Conservation (phyloP, 2,113 vertebrate genomes). For the Callionymus lyra region DNA sequence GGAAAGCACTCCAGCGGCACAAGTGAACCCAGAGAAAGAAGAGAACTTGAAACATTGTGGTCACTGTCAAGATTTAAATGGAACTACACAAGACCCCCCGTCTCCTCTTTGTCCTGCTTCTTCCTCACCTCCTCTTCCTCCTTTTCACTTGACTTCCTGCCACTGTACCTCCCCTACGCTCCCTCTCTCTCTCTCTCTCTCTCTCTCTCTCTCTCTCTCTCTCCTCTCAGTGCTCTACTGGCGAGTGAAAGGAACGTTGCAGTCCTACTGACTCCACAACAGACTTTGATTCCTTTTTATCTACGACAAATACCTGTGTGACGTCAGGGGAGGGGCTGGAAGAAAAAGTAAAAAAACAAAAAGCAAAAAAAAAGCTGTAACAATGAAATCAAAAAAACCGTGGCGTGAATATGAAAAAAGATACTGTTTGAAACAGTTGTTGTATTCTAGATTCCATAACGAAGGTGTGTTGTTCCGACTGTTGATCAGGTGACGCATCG, state of each 20-base stretch:
- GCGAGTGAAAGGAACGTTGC: conserved; percentile 56
- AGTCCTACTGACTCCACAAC: conserved; percentile 54
- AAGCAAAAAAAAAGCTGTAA: conserved; percentile 62
- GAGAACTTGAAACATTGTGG: conserved; percentile 71
- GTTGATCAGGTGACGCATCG: conserved; percentile 52
- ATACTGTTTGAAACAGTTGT: conserved; percentile 68
- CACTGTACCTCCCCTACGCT: conserved; percentile 14
- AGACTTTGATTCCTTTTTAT: conserved; percentile 63
- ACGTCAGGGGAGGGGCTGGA: conserved; percentile 24
- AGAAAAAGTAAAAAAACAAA: conserved; percentile 41
- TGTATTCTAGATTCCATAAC: conserved; percentile 68
- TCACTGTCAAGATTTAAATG: conserved; percentile 73
- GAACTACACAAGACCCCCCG: conserved; percentile 53
- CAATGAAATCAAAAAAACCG: conserved; percentile 59
- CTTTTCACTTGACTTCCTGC: conserved; percentile 16
- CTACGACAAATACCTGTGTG: conserved; percentile 42
- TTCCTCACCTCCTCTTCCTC: conserved; percentile 14
- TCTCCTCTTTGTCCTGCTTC: conserved; percentile 18
- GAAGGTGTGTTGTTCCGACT: conserved; percentile 50
- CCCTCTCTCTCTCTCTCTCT: neutral
- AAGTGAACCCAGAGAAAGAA: conserved; percentile 72
- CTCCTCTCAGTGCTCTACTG: conserved; percentile 43
- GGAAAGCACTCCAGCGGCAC: conserved; percentile 91
- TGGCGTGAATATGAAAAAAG: conserved; percentile 62
- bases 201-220: conserved; percentile 19